Evolutionary conservation across 2,113 vertebrate species (phyloP).

Genomic region (Syrmaticus mikado): DNA sequence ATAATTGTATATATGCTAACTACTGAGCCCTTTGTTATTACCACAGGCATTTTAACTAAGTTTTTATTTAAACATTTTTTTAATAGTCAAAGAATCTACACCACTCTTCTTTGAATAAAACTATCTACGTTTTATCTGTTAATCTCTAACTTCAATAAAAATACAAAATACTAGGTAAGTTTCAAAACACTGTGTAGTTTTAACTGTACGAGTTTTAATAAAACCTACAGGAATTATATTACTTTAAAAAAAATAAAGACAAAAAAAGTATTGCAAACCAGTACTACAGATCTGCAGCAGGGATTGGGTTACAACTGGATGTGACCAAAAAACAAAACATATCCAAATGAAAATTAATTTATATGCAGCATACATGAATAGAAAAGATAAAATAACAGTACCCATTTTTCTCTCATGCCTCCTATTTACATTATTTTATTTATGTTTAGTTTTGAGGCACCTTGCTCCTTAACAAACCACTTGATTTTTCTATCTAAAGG

Average conservation of each 20-base stretch:
- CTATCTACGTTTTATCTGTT: not conserved
- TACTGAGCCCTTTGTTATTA: not conserved
- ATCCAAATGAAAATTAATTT: conserved; percentile 47
- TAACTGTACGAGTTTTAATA: not conserved
- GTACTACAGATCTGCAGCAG: not conserved
- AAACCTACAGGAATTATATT: not conserved
- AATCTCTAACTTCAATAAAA: not conserved
- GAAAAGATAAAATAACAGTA: conserved; percentile 37
- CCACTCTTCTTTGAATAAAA: not conserved
- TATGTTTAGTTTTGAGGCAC: conserved; percentile 31
- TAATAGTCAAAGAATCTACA: not conserved
- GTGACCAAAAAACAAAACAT: conserved; percentile 26
- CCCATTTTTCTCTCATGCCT: not conserved
- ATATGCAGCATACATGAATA: conserved; percentile 15
- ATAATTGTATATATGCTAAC: not conserved
- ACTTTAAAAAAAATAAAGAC: not conserved
- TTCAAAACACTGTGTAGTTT: conserved; percentile 29
- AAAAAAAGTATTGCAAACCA: not conserved
- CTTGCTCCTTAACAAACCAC: conserved; percentile 47
- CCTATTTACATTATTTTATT: conserved; percentile 38
- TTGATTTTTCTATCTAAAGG: conserved; percentile 39
- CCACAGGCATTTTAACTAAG: not conserved
- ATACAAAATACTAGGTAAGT: not conserved
- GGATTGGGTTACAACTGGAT: not conserved
- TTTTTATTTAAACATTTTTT: not conserved